phyloP scores from a whole-genome alignment of 2,797 vertebrate genomes.

The Graptemys geographica region DNA sequence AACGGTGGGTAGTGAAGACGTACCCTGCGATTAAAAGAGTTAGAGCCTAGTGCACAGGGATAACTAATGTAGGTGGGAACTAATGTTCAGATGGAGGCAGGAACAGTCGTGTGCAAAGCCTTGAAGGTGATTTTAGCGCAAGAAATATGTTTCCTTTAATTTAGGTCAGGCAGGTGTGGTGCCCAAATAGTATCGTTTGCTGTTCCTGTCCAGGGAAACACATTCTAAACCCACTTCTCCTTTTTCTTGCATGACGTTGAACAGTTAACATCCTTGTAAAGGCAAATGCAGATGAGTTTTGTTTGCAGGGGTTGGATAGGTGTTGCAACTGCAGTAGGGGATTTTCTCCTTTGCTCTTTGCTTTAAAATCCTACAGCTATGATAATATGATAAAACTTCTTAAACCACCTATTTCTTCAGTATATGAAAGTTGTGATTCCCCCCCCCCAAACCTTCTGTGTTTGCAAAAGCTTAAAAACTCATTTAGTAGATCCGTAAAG shows the following conservation, averaged over 20 bases:
- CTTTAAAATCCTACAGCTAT: constrained; percentile 30
- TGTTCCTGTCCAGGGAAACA: neutral
- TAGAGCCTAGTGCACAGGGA: neutral
- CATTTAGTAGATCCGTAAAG: constrained; percentile 50
- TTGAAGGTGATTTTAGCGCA: neutral
- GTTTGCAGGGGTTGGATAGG: neutral
- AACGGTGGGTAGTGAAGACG: too few relatives aligned
- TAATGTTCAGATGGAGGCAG: neutral
- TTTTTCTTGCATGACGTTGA: neutral
- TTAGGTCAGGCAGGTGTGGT: neutral
- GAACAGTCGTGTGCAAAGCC: neutral
- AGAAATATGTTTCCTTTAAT: neutral
- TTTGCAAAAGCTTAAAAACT: constrained; percentile 65
- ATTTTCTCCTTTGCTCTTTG: constrained; percentile 17
- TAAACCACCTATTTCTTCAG: constrained; percentile 22
- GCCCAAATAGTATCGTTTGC: neutral
- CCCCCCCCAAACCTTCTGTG: neutral
- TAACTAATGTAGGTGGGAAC: neutral
- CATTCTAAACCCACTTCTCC: neutral
- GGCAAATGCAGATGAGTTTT: neutral
- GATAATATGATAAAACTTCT: constrained; percentile 20
- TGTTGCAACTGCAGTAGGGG: neutral
- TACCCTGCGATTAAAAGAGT: neutral
- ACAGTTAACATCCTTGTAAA: neutral
- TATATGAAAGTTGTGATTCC: constrained; percentile 32